These are phyloP conservation scores for Opisthocomus hoazin DNA, from an alignment of 2,113 vertebrate genomes.

Conservation along the genomic window DNA sequence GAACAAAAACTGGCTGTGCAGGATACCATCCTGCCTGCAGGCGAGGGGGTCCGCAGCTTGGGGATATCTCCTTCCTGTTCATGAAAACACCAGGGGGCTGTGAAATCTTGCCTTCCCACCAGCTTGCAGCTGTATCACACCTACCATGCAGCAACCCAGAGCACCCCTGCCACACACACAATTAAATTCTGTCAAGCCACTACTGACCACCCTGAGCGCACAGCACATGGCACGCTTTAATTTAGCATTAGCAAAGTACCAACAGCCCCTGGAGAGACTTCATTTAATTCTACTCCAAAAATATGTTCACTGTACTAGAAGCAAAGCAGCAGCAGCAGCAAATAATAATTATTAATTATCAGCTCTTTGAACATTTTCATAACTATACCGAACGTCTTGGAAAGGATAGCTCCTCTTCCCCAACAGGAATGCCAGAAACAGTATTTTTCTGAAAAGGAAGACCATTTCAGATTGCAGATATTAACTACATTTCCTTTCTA, in stretches of 20 bases:
- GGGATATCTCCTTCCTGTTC: background rate
- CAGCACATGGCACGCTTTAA: background rate
- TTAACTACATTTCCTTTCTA: background rate
- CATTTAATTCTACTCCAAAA: background rate
- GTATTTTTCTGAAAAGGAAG: background rate
- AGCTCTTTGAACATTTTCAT: background rate
- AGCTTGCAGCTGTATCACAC: background rate
- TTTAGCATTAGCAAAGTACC: constrained; percentile 23
- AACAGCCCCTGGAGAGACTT: background rate
- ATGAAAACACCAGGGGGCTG: background rate
- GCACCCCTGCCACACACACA: background rate
- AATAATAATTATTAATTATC: constrained; percentile 2
- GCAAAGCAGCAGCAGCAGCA: background rate
- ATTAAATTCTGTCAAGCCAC: constrained; percentile 19
- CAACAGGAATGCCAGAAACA: background rate
- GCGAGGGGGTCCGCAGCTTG: background rate
- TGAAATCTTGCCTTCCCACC: background rate
- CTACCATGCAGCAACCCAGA: background rate
- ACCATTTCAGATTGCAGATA: background rate
- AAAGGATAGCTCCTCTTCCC: background rate
- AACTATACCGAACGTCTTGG: background rate
- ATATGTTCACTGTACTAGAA: constrained; percentile 12
- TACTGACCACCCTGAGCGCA: background rate
- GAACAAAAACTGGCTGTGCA: background rate
- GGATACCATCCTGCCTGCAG: background rate